Conservation (phyloP, 2,888 invertebrate species). For the Emesis furor region DNA sequence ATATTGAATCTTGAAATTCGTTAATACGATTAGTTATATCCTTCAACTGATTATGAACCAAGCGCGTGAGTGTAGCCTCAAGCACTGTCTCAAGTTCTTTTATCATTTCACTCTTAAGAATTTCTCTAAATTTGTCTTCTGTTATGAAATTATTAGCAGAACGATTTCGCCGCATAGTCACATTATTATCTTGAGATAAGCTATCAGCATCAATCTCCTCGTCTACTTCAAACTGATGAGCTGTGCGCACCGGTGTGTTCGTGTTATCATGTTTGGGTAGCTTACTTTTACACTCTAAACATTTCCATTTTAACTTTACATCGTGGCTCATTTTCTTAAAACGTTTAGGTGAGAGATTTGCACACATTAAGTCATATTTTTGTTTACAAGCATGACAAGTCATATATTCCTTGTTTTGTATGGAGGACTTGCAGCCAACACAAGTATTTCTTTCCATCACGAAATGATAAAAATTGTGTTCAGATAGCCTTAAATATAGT, state of each 20-base stretch:
- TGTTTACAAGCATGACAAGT: too few species aligned
- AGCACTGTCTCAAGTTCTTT: not conserved
- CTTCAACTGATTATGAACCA: not conserved
- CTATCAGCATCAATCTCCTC: not conserved
- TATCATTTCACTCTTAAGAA: not conserved
- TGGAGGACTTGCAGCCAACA: too few species aligned
- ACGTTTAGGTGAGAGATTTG: too few species aligned
- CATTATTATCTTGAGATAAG: not conserved
- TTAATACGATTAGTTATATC: not conserved
- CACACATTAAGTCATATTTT: too few species aligned
- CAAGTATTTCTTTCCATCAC: too few species aligned
- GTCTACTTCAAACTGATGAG: not conserved
- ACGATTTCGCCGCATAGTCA: not conserved
- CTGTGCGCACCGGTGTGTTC: not conserved
- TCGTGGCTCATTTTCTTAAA: too few species aligned
- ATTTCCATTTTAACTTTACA: slow-evolving; percentile 49
- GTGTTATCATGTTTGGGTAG: not conserved
- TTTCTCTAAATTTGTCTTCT: not conserved
- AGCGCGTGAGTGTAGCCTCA: not conserved
- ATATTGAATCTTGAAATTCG: not conserved
- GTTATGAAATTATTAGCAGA: not conserved
- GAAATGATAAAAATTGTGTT: too few species aligned
- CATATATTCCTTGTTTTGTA: too few species aligned
- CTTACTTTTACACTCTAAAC: not conserved
- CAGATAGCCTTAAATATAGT: too few species aligned